Base-by-base conservation (phyloP, 2,888 invertebrate genomes). In the Ochropleura leucogaster region DNA sequence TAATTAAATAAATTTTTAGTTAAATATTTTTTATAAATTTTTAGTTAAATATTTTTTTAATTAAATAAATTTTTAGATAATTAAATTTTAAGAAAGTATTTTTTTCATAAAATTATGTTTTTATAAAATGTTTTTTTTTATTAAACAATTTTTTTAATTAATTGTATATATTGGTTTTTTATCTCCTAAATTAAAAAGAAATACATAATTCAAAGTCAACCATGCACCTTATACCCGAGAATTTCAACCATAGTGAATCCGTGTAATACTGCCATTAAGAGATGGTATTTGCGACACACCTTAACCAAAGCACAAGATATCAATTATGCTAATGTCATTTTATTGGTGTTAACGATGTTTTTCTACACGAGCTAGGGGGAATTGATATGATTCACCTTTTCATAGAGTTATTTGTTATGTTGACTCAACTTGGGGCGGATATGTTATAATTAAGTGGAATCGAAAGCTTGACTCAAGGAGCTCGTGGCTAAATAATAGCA, bases 371-470 rank as follows among this genome's bases (percentile, higher is more conserved):
- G 53, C 20, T 70, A 69, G 46, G 73, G 60, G 62, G 53, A 78
- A 77, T 63, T 67, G 40, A 63, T 79, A 62, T 79, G 83, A 82
- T 79, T 83, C 83, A 79, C 68, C 62, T 55, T 72, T 71, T n/a
- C 8, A 78, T 70, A 53, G 44, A 44, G 59, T 8, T 47, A 20
- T 66, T 51, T 3, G 59, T 9, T 82, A 30, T 62, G 55, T 66
- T 82, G 81, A 82, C 71, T 79, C 83, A 83, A 30, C 65, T 65
- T 40, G 9, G 30, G 18, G 20, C 47, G 59, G 49, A 66, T 53
- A 65, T 44, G 16, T 18, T 55, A 40, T 79, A 59, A 71, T 57
- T 69, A 47, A 71, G 44, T 18, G 44, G 46, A 42, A 73, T 62
- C 30, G 8, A 79, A 70, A 72, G 49, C 53, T 68, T n/a, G n/a